Conservation (phyloP, 2,888 invertebrate genomes). For the Harpagoxenus sublaevis region DNA sequence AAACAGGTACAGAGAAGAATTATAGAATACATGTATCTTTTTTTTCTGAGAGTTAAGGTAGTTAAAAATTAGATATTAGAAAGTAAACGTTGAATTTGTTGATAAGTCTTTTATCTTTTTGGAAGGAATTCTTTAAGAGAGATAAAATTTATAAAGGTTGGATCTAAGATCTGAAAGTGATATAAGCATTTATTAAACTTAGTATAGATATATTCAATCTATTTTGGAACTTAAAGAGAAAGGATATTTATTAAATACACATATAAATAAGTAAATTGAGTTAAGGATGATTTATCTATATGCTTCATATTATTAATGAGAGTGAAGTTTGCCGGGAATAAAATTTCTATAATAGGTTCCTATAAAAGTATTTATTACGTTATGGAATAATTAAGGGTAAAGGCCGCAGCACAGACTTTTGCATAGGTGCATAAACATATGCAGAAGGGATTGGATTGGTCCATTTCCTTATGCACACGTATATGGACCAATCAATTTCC, state of each 20-base stretch:
- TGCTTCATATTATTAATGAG: neutral
- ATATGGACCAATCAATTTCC: too few relatives aligned
- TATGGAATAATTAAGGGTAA: neutral
- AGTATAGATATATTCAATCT: neutral
- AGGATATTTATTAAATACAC: neutral
- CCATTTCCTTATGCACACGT: too few relatives aligned
- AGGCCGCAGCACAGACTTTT: too few relatives aligned
- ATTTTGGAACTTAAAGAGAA: neutral
- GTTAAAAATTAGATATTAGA: constrained; percentile 10
- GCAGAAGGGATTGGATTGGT: too few relatives aligned
- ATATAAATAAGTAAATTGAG: neutral
- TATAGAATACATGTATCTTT: constrained; percentile 57
- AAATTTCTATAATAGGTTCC: neutral
- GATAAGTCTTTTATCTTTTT: constrained; percentile 9
- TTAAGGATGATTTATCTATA: neutral
- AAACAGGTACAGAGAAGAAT: constrained; percentile 20
- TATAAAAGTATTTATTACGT: neutral
- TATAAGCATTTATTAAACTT: constrained; percentile 19
- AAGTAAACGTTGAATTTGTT: constrained; percentile 17
- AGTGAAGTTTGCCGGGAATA: neutral
- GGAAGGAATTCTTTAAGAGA: neutral
- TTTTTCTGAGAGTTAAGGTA: constrained; percentile 19
- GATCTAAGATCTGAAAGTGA: constrained; percentile 8
- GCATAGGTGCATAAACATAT: too few relatives aligned
- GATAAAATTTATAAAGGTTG: neutral